These are phyloP conservation scores for Stegostoma tigrinum DNA, from an alignment of 2,113 vertebrate genomes.

Conservation along the genomic window DNA sequence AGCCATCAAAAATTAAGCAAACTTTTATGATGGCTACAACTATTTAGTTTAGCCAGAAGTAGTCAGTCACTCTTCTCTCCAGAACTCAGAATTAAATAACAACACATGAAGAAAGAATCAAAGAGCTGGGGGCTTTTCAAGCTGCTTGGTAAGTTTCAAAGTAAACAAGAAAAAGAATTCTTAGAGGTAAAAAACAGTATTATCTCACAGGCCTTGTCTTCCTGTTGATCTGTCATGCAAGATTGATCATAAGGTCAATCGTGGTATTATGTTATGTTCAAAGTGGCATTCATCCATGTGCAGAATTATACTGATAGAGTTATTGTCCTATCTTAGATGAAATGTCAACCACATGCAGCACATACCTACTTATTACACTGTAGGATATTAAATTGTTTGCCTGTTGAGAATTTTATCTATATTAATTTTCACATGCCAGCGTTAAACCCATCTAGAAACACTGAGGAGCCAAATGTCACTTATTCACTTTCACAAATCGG, in stretches of 20 bases:
- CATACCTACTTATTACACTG: background rate
- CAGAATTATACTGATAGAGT: background rate
- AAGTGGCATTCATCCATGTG: background rate
- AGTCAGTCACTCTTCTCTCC: background rate
- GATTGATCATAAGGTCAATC: background rate
- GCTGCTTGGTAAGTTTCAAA: background rate
- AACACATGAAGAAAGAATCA: too few relatives aligned
- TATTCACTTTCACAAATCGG: background rate
- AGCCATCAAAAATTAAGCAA: background rate
- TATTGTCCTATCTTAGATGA: background rate
- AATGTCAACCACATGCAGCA: background rate
- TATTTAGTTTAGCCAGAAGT: background rate
- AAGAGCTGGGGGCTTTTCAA: too few relatives aligned
- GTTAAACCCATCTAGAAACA: background rate
- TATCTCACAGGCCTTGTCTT: background rate
- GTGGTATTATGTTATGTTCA: background rate
- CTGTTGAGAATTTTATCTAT: too few relatives aligned
- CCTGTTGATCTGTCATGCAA: slow-evolving; percentile 8
- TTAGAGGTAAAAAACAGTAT: background rate
- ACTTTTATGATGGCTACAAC: background rate
- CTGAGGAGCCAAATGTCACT: background rate
- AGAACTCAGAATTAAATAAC: background rate
- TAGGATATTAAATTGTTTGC: background rate
- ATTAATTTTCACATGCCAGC: background rate
- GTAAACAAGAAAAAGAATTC: background rate